Evolutionary conservation across 2,113 vertebrate species (phyloP), one percentile per base, ranked within the genome.

Genomic region (Lutjanus erythropterus): DNA sequence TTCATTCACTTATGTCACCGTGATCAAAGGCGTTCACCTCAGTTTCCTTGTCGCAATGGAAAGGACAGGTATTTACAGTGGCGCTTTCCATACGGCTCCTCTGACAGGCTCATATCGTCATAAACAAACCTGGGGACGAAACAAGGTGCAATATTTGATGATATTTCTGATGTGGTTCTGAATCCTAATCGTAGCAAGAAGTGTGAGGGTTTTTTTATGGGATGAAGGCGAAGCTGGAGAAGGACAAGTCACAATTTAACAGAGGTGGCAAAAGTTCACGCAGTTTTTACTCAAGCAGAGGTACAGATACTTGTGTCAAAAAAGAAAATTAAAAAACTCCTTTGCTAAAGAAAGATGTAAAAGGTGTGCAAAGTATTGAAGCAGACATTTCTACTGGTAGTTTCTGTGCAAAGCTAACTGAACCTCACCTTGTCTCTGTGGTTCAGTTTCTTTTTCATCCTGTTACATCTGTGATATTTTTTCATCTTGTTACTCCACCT

Each of bases 1-100:
- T 93, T 91, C 75, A 89, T 91, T 94, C 89, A 89, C 86, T 91
- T 91, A 89, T 88, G 88, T 93, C 89, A 90, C 62, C 29, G 56
- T 82, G 91, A 92, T 94, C 88, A 93, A 83, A 92, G 75, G 71
- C 78, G 21, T 62, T 90, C 90, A 92, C 91, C 86, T 92, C 64
- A 73, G 80, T 80, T 91, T 87, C 33, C 56, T 39, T 59, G 76
- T 72, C 67, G 75, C 46, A 4, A 42, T 49, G 41, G 68, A 86
- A 73, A 15, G 75, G 75, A 81, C 79, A 88, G 76, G 86, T 87
- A 90, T 91, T 94, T 80, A 71, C 87, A 31, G 55, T 69, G 66
- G 78, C 60, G 19, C 39, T 78, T 72, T 84, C 83, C 79, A 89
- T 86, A 81, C 75, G 83, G 74, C 64, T 66, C 55, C 25, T 46